phyloP scores from a whole-genome alignment of 2,888 invertebrate species.

The Thecophora atra region DNA sequence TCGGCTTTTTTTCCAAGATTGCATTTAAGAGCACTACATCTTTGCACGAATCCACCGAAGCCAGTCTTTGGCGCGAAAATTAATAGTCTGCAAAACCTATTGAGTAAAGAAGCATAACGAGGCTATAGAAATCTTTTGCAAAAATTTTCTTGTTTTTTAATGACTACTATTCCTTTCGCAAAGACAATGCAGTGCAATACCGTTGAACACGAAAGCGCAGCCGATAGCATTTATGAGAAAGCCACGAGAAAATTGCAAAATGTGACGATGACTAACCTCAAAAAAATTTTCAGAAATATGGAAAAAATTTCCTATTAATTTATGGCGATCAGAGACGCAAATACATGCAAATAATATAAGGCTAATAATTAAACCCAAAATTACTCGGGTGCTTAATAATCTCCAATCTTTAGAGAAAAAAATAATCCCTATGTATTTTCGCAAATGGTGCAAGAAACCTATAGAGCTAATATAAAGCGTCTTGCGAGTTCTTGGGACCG shows the following conservation, averaged over 20 bases:
- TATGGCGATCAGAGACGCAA: neutral
- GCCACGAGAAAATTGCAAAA: constrained; percentile 6
- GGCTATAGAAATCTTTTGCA: too few relatives aligned
- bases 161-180: too few relatives aligned
- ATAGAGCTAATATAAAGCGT: too few relatives aligned
- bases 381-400: too few relatives aligned
- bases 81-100: neutral
- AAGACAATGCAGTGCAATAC: too few relatives aligned
- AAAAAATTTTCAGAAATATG: constrained; percentile 31
- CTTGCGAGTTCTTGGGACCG: neutral
- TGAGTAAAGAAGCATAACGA: too few relatives aligned
- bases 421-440: neutral
- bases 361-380: too few relatives aligned
- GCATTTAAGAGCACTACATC: neutral
- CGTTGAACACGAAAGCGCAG: neutral
- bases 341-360: too few relatives aligned
- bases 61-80: neutral
- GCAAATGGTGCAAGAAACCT: constrained; percentile 9
- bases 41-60: neutral
- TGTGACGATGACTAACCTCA: constrained; percentile 33
- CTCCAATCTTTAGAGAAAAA: too few relatives aligned
- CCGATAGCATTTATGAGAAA: neutral
- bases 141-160: too few relatives aligned
- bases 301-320: neutral
- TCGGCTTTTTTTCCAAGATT: too few relatives aligned